phyloP scores from a whole-genome alignment of 2,888 invertebrate species.

The Petrolisthes cinctipes region DNA sequence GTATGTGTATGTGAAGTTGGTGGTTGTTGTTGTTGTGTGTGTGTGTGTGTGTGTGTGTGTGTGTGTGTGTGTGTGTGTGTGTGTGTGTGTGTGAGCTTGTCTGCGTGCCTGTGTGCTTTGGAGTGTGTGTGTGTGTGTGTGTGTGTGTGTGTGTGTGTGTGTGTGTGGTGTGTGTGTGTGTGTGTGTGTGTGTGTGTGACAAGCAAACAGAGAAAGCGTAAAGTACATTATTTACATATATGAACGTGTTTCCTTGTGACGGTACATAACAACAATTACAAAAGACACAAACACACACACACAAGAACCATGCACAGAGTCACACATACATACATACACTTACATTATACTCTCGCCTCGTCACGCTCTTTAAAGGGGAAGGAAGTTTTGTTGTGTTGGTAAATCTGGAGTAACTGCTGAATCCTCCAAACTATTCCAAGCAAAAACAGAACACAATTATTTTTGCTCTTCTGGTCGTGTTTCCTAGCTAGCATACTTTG shows the following conservation, averaged over 20 bases:
- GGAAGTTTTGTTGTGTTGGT: too few relatives aligned
- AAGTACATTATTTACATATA: neutral
- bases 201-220: neutral
- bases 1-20: neutral
- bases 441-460: too few relatives aligned
- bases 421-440: too few relatives aligned
- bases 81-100: too few relatives aligned
- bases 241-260: neutral
- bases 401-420: too few relatives aligned
- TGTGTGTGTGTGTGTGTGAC: neutral
- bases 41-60: neutral
- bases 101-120: neutral
- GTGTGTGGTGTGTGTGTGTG: constrained; percentile 1
- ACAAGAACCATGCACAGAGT: neutral
- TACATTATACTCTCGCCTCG: neutral
- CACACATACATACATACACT: neutral
- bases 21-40: neutral
- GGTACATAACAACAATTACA: neutral
- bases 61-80: neutral
- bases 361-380: too few relatives aligned
- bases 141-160: constrained; percentile 14
- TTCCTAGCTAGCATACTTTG: too few relatives aligned
- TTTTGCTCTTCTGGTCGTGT: too few relatives aligned
- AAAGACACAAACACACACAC: neutral
- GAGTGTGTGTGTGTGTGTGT: neutral